A percentile compares a stretch with the other conserved stretches of the same genome.
Evolutionary conservation across 2,113 vertebrate species (phyloP).

Genomic region (Craseonycteris thonglongyai): DNA sequence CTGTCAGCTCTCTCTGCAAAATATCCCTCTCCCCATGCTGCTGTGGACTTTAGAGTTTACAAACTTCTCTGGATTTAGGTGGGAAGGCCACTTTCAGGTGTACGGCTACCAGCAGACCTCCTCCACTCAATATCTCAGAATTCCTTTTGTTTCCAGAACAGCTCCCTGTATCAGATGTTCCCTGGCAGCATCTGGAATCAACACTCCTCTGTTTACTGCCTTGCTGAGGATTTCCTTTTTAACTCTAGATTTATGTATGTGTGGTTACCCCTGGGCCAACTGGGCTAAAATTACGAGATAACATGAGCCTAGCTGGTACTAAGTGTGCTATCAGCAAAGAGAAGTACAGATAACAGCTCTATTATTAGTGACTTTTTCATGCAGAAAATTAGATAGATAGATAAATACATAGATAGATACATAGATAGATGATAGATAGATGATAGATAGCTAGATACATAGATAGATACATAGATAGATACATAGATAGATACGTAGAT

Average conservation of each 20-base stretch:
- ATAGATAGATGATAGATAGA: no score
- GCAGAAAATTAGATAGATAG: no score
- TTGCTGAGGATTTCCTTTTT: slow-evolving; percentile 3
- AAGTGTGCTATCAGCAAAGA: not conserved
- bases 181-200: not conserved
- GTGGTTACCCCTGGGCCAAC: not conserved
- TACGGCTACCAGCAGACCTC: slow-evolving; percentile 3
- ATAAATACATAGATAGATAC: no score
- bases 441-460: no score
- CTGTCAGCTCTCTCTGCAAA: not conserved
- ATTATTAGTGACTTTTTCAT: not conserved
- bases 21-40: not conserved
- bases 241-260: not conserved
- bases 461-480: no score
- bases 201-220: not conserved
- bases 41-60: not conserved
- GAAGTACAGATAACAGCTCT: not conserved
- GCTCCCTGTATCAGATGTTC: slow-evolving; percentile 14
- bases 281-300: not conserved
- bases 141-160: slow-evolving; percentile 9
- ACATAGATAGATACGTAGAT: no score
- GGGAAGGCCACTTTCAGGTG: not conserved
- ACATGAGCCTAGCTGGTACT: not conserved
- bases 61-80: not conserved
- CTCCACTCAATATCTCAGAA: not conserved